phyloP scores from a whole-genome alignment of 92 coral and sea anemone species.

The Phenganax marumi region DNA sequence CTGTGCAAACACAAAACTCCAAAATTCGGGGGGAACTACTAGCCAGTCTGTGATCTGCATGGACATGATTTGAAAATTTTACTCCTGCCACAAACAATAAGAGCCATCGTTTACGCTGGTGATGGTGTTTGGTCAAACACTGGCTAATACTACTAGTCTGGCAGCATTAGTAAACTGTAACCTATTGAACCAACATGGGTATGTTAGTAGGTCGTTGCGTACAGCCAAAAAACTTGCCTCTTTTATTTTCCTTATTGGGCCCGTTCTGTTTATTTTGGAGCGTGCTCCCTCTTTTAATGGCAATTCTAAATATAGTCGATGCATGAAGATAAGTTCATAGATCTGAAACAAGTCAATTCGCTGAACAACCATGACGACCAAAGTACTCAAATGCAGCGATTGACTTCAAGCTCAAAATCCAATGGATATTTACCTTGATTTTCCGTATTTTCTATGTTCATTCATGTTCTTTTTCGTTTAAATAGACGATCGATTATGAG shows the following conservation, averaged over 20 bases:
- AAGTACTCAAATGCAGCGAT: not conserved
- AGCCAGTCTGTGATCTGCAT: too few relatives aligned
- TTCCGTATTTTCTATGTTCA: not conserved
- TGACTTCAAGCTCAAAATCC: not conserved
- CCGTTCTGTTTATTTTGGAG: conserved; percentile 18
- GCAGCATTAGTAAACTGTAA: too few relatives aligned
- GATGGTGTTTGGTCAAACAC: too few relatives aligned
- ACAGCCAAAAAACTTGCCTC: not conserved
- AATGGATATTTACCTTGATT: conserved; percentile 18
- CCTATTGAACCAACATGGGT: too few relatives aligned
- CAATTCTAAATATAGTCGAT: conserved; percentile 17
- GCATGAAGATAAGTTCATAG: not conserved
- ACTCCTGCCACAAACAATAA: too few relatives aligned
- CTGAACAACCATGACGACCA: not conserved
- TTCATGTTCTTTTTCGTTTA: conserved; percentile 2
- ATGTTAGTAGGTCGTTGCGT: not conserved
- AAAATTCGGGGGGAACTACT: too few relatives aligned
- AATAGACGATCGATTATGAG: not conserved
- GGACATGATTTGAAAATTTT: too few relatives aligned
- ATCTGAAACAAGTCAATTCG: not conserved
- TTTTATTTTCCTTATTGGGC: conserved; percentile 1
- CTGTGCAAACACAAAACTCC: too few relatives aligned
- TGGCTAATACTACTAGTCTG: too few relatives aligned
- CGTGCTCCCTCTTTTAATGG: conserved; percentile 22
- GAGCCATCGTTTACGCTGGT: too few relatives aligned